These are phyloP conservation scores for Coluber constrictor DNA, from an alignment of 2,797 vertebrate species.

Conservation along the genomic window DNA sequence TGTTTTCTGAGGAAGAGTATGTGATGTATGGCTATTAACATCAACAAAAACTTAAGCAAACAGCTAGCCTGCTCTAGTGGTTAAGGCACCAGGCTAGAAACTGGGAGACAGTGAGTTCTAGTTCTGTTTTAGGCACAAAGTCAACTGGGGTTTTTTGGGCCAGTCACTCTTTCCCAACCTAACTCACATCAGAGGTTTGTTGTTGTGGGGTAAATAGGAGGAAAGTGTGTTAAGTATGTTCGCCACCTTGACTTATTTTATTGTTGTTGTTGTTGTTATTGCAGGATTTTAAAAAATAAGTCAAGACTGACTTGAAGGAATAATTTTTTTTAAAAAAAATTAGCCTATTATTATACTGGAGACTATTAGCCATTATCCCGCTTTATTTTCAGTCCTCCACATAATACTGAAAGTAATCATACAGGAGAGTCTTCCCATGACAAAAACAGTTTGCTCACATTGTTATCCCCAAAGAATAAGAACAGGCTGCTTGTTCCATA, in stretches of 20 bases:
- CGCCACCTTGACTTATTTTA: neutral
- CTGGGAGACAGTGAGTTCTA: neutral
- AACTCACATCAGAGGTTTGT: neutral
- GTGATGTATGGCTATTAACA: neutral
- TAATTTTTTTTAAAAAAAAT: neutral
- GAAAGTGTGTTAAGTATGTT: neutral
- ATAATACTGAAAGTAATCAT: neutral
- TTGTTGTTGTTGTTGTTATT: no score
- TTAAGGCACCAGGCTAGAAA: neutral
- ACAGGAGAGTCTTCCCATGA: rapidly evolving
- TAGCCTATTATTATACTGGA: neutral
- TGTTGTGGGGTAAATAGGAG: neutral
- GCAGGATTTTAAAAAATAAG: neutral
- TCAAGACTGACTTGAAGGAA: neutral
- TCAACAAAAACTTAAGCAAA: neutral
- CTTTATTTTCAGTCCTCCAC: slow-evolving; percentile 2
- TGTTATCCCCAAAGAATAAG: slow-evolving; percentile 12
- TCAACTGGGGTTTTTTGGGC: neutral
- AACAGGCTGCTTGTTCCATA: rapidly evolving
- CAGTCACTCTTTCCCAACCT: neutral
- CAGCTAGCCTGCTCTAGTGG: neutral
- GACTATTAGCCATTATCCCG: neutral
- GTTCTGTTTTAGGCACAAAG: neutral
- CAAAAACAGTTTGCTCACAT: neutral
- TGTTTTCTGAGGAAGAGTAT: neutral